Conservation (phyloP, 2,888 invertebrate genomes). For the Xylota sylvarum region DNA sequence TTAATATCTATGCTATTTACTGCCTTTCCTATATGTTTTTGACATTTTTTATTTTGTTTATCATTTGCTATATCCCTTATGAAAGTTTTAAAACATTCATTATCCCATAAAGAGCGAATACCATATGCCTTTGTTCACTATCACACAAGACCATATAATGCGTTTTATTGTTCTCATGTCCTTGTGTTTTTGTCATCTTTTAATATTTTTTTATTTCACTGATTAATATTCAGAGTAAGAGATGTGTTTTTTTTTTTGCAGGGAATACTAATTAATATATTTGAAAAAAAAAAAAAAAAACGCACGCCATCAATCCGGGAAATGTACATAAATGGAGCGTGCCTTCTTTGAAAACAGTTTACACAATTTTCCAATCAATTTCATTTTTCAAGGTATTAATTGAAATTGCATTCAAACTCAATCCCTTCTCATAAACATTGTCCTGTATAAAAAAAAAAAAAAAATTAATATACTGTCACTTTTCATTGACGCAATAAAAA, state of each 20-base stretch:
- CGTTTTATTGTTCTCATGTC: slow-evolving; percentile 10
- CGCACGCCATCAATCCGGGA: neutral
- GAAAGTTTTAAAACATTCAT: slow-evolving; percentile 3
- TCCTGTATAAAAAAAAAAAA: neutral
- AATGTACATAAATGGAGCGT: neutral
- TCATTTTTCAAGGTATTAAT: slow-evolving; percentile 9
- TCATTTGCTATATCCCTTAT: neutral
- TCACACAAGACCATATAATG: neutral
- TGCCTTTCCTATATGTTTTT: neutral
- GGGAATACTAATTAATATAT: slow-evolving; percentile 1
- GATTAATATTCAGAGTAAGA: neutral
- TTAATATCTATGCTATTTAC: neutral
- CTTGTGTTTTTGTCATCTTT: slow-evolving; percentile 15
- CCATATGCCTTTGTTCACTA: neutral
- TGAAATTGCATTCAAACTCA: slow-evolving; percentile 10
- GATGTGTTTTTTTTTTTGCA: neutral
- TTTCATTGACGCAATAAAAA: neutral
- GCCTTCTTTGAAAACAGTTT: neutral
- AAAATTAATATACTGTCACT: neutral
- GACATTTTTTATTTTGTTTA: neutral
- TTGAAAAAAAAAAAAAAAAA: neutral
- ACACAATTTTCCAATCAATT: slow-evolving; percentile 3
- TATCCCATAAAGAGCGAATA: neutral
- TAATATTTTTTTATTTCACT: neutral
- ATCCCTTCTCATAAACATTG: neutral